Conservation (phyloP, 2,113 vertebrate genomes). For the Actenoides lindsayi region DNA sequence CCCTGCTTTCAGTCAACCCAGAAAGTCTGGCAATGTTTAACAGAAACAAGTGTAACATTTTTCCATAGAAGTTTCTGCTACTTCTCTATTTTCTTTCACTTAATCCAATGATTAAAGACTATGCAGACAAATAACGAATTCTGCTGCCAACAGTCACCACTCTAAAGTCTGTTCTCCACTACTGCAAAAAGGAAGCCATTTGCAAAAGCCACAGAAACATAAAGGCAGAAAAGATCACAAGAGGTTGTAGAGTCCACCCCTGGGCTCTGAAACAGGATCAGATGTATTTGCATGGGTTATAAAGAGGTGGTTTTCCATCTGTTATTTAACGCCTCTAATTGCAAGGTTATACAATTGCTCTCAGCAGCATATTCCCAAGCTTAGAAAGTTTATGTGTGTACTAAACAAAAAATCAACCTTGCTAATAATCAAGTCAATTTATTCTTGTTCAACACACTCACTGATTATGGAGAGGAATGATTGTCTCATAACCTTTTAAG, state of each 20-base stretch:
- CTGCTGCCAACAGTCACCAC: not conserved
- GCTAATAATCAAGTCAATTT: not conserved
- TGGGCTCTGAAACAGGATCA: not conserved
- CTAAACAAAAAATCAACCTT: not conserved
- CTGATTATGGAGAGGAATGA: not conserved
- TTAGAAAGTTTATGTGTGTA: not conserved
- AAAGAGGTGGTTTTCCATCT: not conserved
- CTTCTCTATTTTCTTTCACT: not conserved
- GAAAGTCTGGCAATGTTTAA: not conserved
- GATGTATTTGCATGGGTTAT: not conserved
- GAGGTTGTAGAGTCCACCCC: not conserved
- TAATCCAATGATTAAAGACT: not conserved
- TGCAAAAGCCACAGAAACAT: not conserved
- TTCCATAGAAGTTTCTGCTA: not conserved
- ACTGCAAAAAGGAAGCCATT: not conserved
- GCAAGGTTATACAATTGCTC: not conserved
- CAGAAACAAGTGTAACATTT: not conserved
- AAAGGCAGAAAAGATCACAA: not conserved
- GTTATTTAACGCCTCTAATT: constrained; percentile 10
- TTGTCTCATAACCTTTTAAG: not conserved
- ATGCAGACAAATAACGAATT: not conserved
- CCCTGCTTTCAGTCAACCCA: not conserved
- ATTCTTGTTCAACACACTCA: not conserved
- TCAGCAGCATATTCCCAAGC: not conserved
- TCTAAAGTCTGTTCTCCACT: not conserved